Conservation (phyloP, 1,140 invertebrate species). For the Maconellicoccus hirsutus region DNA sequence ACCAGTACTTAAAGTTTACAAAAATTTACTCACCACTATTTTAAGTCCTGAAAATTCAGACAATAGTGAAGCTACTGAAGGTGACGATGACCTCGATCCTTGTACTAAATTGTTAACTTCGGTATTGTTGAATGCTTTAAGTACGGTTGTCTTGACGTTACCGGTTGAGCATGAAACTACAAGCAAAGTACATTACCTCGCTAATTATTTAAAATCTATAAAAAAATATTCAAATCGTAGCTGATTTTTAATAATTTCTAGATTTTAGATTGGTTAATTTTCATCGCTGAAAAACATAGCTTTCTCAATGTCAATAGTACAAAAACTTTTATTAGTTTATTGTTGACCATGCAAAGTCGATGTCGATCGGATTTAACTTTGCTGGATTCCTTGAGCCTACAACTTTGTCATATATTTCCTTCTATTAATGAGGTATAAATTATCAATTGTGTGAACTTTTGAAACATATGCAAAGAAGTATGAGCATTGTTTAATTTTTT, state of each 20-base stretch:
- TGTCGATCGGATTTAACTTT: constrained; percentile 27
- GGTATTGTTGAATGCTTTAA: not conserved
- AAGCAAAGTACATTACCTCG: not conserved
- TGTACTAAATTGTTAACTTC: not conserved
- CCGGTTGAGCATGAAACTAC: constrained; percentile 1
- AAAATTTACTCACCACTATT: constrained; percentile 13
- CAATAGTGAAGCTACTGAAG: not conserved
- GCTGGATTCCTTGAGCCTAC: constrained; percentile 27
- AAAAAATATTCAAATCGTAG: no score
- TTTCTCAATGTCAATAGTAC: constrained; percentile 19
- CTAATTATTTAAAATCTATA: not conserved
- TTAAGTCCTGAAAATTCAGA: not conserved
- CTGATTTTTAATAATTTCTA: constrained; percentile 17
- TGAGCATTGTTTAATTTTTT: not conserved
- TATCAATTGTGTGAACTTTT: not conserved
- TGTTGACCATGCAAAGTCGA: constrained; percentile 25
- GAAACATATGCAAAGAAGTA: not conserved
- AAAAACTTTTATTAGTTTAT: constrained; percentile 26
- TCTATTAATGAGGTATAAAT: constrained; percentile 27
- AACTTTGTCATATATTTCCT: constrained; percentile 28
- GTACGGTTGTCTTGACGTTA: not conserved
- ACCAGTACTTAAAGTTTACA: constrained; percentile 14
- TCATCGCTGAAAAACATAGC: constrained; percentile 27
- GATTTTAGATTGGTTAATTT: constrained; percentile 26
- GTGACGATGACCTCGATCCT: not conserved